Conservation (phyloP, 2,797 vertebrate species). For the Threskiornis aethiopicus region DNA sequence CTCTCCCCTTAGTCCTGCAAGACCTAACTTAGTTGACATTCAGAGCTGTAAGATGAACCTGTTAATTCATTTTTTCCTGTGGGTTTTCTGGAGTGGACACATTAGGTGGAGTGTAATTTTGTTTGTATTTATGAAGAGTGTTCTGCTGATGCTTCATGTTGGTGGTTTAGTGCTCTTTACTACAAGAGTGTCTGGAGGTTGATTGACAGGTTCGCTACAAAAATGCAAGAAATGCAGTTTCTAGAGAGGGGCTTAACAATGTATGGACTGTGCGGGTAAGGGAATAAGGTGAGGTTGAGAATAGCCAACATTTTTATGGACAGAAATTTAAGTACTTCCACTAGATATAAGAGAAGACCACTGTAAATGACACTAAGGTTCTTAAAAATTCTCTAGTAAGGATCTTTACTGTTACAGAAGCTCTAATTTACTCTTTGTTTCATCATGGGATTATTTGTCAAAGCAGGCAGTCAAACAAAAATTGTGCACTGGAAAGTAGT, state of each 20-base stretch:
- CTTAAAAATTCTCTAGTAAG: not conserved
- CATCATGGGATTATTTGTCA: not conserved
- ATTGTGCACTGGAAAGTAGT: not conserved
- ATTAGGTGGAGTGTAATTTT: not conserved
- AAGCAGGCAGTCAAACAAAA: not conserved
- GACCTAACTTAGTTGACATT: not conserved
- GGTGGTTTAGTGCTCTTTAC: conserved; percentile 40
- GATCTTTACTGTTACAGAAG: not conserved
- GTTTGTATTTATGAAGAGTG: conserved; percentile 15
- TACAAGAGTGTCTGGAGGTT: not conserved
- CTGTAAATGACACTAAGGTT: not conserved
- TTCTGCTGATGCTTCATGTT: conserved; percentile 4
- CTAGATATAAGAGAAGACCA: not conserved
- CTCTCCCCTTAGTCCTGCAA: not conserved
- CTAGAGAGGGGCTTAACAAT: not conserved
- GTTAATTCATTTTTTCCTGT: not conserved
- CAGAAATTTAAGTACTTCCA: not conserved
- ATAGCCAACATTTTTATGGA: not conserved
- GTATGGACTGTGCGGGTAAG: not conserved
- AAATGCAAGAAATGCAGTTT: conserved; percentile 34
- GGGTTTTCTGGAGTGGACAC: not conserved
- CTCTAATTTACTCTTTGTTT: not conserved
- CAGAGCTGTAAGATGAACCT: not conserved
- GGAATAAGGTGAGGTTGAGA: not conserved
- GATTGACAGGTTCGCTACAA: conserved; percentile 14